phyloP scores from a whole-genome alignment of 2,113 vertebrate genomes.

The Calonectris borealis region DNA sequence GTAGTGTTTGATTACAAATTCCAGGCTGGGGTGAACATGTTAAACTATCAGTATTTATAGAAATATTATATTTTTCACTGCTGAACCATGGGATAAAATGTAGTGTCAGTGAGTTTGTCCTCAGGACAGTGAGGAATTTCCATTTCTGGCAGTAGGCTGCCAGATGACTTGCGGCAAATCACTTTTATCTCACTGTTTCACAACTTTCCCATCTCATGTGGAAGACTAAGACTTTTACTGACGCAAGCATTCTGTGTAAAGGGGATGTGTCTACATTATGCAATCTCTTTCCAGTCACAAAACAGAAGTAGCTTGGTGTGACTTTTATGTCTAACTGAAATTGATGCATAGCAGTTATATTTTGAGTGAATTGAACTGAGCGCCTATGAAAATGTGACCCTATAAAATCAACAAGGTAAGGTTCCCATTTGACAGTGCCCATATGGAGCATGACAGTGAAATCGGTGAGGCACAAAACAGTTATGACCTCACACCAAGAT shows the following conservation, averaged over 20 bases:
- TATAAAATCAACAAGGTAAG: not conserved
- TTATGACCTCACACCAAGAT: not conserved
- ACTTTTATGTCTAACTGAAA: not conserved
- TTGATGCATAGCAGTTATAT: not conserved
- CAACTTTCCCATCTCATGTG: not conserved
- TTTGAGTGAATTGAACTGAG: not conserved
- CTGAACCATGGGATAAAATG: not conserved
- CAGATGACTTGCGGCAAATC: not conserved
- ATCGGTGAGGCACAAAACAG: not conserved
- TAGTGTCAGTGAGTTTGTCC: not conserved
- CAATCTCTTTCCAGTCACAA: not conserved
- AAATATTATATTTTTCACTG: not conserved
- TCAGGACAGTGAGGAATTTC: not conserved
- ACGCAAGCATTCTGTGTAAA: not conserved
- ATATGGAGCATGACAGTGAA: not conserved
- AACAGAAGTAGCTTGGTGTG: not conserved
- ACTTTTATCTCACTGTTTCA: not conserved
- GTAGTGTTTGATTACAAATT: not conserved
- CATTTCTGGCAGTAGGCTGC: not conserved
- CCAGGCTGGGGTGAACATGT: not conserved
- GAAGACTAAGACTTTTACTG: not conserved
- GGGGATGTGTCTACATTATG: not conserved
- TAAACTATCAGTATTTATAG: not conserved
- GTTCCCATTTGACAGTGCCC: not conserved
- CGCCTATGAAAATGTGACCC: not conserved